phyloP scores from a whole-genome alignment of 2,888 invertebrate species.

The Germaria angustata region DNA sequence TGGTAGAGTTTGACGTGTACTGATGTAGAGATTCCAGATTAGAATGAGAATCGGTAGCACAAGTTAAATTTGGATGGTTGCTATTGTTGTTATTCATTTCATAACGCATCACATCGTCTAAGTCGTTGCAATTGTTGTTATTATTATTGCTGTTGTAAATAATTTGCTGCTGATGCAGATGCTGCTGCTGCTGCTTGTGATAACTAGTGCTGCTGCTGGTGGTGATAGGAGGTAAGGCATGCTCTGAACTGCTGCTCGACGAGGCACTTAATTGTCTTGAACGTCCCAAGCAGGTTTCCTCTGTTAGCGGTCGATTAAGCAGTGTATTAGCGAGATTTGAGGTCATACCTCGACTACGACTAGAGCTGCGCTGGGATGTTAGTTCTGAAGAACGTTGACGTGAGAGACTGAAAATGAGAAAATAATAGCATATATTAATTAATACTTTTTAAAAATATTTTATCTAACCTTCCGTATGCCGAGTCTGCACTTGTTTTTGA shows the following conservation, averaged over 20 bases:
- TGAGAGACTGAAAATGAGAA: slow-evolving; percentile 81
- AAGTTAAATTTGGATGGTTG: slow-evolving; percentile 54
- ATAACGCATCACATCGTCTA: slow-evolving; percentile 35
- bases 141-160: slow-evolving; percentile 67
- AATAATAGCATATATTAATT: neutral
- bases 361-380: slow-evolving; percentile 67
- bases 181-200: slow-evolving; percentile 72
- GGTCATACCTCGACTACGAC: slow-evolving; percentile 68
- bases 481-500: slow-evolving; percentile 84
- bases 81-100: slow-evolving; percentile 54
- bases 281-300: slow-evolving; percentile 64
- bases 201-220: slow-evolving; percentile 52
- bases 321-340: slow-evolving; percentile 58
- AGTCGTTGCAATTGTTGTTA: slow-evolving; percentile 67
- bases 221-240: slow-evolving; percentile 80
- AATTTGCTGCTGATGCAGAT: slow-evolving; percentile 79
- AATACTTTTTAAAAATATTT: neutral
- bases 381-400: slow-evolving; percentile 82
- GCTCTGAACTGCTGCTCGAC: slow-evolving; percentile 83
- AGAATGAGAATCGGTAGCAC: slow-evolving; percentile 34
- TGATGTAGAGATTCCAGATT: slow-evolving; percentile 55
- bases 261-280: slow-evolving; percentile 81
- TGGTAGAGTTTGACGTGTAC: slow-evolving; percentile 69
- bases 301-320: slow-evolving; percentile 47
- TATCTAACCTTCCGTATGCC: slow-evolving; percentile 91